Percentiles rank a stretch among this genome's conserved stretches.
Conservation (phyloP, 2,888 invertebrate genomes). For the Meganola albula region DNA sequence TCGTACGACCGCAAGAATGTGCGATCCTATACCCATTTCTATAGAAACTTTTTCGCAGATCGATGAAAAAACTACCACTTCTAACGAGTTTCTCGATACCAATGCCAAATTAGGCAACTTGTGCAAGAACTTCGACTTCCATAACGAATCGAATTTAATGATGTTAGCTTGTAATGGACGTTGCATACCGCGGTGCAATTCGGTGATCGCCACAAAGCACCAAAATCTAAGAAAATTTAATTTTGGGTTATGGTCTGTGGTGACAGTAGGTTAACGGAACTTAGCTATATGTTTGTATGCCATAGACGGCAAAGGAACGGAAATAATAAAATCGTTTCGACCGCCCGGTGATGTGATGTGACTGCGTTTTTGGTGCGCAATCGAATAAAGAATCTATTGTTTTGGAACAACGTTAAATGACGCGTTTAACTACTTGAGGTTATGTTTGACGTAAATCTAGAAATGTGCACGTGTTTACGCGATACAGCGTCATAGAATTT, state of each 20-base stretch:
- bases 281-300: constrained; percentile 52
- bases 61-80: constrained; percentile 51
- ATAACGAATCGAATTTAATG: constrained; percentile 29
- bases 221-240: too few species aligned
- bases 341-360: constrained; percentile 9
- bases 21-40: constrained; percentile 30
- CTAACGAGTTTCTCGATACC: constrained; percentile 68
- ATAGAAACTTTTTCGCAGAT: constrained; percentile 57
- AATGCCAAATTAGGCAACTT: constrained; percentile 52
- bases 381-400: constrained; percentile 19
- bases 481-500: too few species aligned
- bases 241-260: too few species aligned
- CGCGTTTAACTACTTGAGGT: too few species aligned
- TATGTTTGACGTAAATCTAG: too few species aligned
- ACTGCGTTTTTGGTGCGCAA: constrained; percentile 8
- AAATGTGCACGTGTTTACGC: too few species aligned
- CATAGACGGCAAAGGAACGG: constrained; percentile 40
- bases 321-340: constrained; percentile 49
- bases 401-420: constrained; percentile 6
- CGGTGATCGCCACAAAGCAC: too few species aligned
- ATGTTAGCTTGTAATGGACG: constrained; percentile 15
- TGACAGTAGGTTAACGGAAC: constrained; percentile 44
- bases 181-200: constrained; percentile 25
- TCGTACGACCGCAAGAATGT: constrained; percentile 35
- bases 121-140: constrained; percentile 38